Base-by-base conservation (phyloP, 2,113 vertebrate species). In the Gymnogyps californianus region DNA sequence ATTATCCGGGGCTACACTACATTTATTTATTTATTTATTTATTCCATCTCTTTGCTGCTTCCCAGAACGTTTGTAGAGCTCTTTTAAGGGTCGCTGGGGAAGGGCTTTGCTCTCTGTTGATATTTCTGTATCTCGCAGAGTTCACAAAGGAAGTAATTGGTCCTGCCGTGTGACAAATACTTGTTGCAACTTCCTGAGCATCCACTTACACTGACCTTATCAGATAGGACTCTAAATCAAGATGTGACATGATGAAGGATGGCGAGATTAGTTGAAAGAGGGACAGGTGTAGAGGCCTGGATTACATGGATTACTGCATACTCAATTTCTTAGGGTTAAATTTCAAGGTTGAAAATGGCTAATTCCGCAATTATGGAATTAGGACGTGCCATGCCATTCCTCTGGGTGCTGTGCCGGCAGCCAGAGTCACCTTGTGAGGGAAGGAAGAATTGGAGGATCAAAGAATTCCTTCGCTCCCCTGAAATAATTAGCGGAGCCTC, bases 281-380 rank as follows among this genome's bases (percentile, higher is more conserved):
- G 82, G 89, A 95, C 95, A 96, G 95, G 94, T 97, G 95, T 96
- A 91, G 91, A 94, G 89, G 79, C 82, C 82, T 92, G 96, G 96
- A 96, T 97, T 97, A 96, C 31, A 4, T 89, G 95, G 96, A 94
- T 96, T 96, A 97, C 83, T 38, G 24, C 54, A 64, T 76, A 24
- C 67, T 93, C 89, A 75, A 38, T 95, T 95, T 95, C 95, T 88
- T 87, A 89, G 71, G 51, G 84, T 84, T 88, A 49, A 59, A 91
- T 96, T 97, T 89, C 92, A 80, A 92, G 94, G 87, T 70, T 94
- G 89, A 47, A 95, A 82, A 67, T 49, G 31, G 47, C n/a, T 92
- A 93, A 91, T 94, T 91, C 74, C 52, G 17, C 55, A 55, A 4
- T 93, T 78, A 49, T 0, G 49, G 84, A 86, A 59, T 78, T 44